Conservation (phyloP, 2,113 vertebrate species). For the Nothoprocta pentlandii region DNA sequence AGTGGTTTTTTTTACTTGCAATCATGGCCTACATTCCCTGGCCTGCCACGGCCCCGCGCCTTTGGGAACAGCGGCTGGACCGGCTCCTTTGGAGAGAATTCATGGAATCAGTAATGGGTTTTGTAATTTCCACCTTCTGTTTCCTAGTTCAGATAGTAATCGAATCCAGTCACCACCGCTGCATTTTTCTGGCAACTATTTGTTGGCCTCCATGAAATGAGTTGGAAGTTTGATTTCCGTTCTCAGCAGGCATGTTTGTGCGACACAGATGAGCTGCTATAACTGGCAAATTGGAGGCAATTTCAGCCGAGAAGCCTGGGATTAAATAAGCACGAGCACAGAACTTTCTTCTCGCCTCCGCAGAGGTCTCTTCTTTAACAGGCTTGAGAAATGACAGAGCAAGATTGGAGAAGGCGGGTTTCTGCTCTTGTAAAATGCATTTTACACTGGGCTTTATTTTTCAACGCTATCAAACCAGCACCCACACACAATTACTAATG, state of each 20-base stretch:
- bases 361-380: not conserved
- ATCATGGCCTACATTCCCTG: not conserved
- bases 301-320: conserved; percentile 21
- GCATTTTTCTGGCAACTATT: conserved; percentile 17
- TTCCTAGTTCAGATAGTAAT: conserved; percentile 47
- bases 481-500: not conserved
- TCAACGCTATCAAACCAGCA: not conserved
- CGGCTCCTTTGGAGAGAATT: conserved; percentile 5
- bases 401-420: not conserved
- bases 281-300: conserved; percentile 46
- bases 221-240: conserved; percentile 42
- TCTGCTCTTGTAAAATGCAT: not conserved
- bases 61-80: not conserved
- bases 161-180: not conserved
- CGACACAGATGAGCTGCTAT: conserved; percentile 1
- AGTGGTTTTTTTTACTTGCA: not conserved
- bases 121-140: conserved; percentile 54
- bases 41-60: rapidly evolving
- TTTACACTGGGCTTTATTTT: not conserved
- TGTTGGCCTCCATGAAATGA: conserved; percentile 33
- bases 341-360: not conserved
- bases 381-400: not conserved
- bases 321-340: not conserved
- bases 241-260: conserved; percentile 35
- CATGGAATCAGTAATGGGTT: conserved; percentile 21